Conservation (phyloP, 2,113 vertebrate genomes). For the Ginglymostoma cirratum region DNA sequence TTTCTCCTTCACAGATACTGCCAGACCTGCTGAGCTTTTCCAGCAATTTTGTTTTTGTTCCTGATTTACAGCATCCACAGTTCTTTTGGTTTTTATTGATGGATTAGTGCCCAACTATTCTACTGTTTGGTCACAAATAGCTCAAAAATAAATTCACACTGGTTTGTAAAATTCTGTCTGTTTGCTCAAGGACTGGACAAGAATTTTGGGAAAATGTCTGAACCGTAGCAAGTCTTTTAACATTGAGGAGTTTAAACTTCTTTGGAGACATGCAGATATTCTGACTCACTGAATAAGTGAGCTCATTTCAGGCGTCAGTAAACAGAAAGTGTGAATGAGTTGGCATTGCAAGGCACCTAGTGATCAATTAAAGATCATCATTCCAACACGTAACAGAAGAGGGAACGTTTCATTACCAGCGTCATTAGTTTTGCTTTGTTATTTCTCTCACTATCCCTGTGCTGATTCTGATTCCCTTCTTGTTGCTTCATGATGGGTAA, state of each 20-base stretch:
- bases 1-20: no score
- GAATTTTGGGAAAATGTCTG: background rate
- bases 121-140: no score
- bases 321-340: background rate
- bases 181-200: background rate
- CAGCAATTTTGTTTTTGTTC: no score
- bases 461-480: background rate
- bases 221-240: background rate
- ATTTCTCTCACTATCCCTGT: background rate
- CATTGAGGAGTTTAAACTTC: background rate
- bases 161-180: background rate
- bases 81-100: no score
- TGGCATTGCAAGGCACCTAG: background rate
- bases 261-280: background rate
- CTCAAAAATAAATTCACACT: background rate
- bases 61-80: no score
- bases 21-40: no score
- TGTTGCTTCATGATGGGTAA: background rate
- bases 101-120: background rate
- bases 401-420: background rate
- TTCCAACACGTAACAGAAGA: background rate
- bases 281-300: background rate
- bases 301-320: background rate
- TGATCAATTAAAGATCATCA: background rate
- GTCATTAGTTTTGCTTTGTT: background rate